These are phyloP conservation scores for Cosmia pyralina DNA, from an alignment of 2,888 invertebrate species.

Conservation along the genomic window DNA sequence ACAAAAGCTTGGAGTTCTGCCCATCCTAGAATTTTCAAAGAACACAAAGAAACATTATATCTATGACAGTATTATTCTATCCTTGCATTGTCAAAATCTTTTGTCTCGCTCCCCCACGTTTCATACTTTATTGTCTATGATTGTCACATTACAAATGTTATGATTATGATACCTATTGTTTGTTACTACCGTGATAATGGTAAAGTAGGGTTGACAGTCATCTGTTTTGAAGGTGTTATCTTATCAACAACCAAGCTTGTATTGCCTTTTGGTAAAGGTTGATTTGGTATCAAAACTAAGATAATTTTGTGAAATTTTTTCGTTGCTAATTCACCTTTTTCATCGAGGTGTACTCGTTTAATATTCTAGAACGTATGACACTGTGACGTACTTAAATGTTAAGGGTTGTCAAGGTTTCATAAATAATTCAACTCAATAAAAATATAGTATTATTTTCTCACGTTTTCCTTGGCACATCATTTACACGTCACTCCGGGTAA, in stretches of 20 bases:
- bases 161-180: conserved; percentile 48
- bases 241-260: conserved; percentile 38
- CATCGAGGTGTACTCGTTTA: not conserved
- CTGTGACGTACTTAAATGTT: not conserved
- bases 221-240: conserved; percentile 35
- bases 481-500: not conserved
- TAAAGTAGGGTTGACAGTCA: conserved; percentile 48
- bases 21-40: conserved; percentile 28
- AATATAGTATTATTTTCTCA: not conserved
- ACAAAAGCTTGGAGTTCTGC: conserved; percentile 35
- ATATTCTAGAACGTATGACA: not conserved
- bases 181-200: conserved; percentile 54
- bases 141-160: conserved; percentile 44
- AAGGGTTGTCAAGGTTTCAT: conserved; percentile 2
- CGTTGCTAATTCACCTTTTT: not conserved
- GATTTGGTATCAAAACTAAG: conserved; percentile 14
- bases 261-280: conserved; percentile 17
- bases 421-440: conserved; percentile 6
- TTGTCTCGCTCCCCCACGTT: conserved; percentile 24
- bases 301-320: not conserved
- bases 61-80: not conserved
- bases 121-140: conserved; percentile 21
- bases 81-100: conserved; percentile 30
- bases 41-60: conserved; percentile 9
- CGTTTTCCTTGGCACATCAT: not conserved